phyloP scores from a whole-genome alignment of 2,113 vertebrate genomes.

The Sorex araneus region DNA sequence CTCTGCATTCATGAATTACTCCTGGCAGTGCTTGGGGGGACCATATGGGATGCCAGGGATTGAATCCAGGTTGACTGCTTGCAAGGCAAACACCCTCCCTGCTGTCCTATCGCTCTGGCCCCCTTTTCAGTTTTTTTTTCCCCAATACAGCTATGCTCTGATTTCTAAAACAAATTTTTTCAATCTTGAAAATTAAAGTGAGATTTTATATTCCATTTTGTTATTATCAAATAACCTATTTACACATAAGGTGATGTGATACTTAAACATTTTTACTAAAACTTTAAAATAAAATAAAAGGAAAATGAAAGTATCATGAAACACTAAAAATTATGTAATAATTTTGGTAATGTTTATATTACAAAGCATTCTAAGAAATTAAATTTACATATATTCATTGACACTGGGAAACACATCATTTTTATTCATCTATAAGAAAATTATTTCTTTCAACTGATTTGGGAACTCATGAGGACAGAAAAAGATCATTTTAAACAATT shows the following conservation, averaged over 20 bases:
- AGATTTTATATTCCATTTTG: neutral
- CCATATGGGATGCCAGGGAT: no score
- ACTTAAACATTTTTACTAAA: constrained; percentile 23
- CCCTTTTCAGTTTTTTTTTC: neutral
- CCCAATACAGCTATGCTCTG: neutral
- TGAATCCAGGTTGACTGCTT: no score
- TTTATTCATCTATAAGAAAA: neutral
- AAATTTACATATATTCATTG: neutral
- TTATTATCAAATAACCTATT: constrained; percentile 22
- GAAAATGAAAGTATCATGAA: no score
- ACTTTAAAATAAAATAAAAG: neutral
- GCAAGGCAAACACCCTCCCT: no score
- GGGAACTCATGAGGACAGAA: neutral
- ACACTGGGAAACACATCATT: neutral
- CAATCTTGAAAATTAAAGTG: neutral
- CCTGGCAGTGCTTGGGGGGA: no score
- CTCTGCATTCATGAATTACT: no score
- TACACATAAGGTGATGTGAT: neutral
- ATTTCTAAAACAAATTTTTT: neutral
- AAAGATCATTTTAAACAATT: neutral
- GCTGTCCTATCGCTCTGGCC: no score
- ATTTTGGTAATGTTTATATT: no score
- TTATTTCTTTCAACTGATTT: neutral
- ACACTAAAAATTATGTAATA: no score
- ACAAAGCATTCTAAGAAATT: neutral